Percentiles rank a stretch among this genome's conserved stretches.
These are phyloP conservation scores for Eremophila alpestris DNA, from an alignment of 2,797 vertebrate species.

Conservation along the genomic window DNA sequence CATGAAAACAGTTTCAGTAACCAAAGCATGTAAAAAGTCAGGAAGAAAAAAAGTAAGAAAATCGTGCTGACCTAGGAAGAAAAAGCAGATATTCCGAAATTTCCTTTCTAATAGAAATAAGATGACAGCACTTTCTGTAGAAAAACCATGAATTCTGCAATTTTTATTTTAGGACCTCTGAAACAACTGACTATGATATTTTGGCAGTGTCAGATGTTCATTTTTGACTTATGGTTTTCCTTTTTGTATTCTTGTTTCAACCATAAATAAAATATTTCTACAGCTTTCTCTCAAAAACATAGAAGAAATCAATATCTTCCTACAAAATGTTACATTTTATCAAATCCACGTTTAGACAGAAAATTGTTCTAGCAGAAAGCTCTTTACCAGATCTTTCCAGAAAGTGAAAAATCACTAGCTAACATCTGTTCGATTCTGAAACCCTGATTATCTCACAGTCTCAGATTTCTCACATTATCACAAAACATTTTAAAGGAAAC, in stretches of 20 bases:
- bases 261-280: not conserved
- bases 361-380: not conserved
- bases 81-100: not conserved
- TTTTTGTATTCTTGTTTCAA: not conserved
- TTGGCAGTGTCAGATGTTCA: not conserved
- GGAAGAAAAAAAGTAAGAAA: not conserved
- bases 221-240: not conserved
- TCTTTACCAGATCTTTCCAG: not conserved
- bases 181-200: not conserved
- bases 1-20: not conserved
- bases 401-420: conserved; percentile 3
- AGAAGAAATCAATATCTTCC: not conserved
- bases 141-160: not conserved
- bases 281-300: not conserved
- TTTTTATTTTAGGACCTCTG: conserved; percentile 2
- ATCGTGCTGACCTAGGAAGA: not conserved
- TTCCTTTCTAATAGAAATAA: not conserved
- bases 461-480: not conserved
- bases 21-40: not conserved
- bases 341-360: conserved; percentile 1
- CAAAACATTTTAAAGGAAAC: not conserved
- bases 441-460: not conserved
- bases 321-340: not conserved
- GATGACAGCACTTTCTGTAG: not conserved
- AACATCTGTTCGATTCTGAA: not conserved